Conservation (phyloP, 2,797 vertebrate species). For the Gymnoscopelus braueri region DNA sequence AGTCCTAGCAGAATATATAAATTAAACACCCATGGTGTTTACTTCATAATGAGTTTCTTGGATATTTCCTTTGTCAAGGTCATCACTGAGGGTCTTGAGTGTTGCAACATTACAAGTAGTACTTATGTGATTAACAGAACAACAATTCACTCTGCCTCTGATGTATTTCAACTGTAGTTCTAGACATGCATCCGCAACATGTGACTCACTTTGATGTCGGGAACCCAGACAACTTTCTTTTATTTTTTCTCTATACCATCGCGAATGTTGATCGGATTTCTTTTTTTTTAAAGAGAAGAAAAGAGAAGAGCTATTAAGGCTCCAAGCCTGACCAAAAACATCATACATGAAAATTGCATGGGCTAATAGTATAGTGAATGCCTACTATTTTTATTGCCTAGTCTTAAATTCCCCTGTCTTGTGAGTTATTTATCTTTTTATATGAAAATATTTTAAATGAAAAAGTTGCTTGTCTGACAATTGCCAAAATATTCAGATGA, state of each 20-base stretch:
- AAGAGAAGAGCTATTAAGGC: slow-evolving; percentile 9
- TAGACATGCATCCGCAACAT: slow-evolving; percentile 4
- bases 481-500: slow-evolving; percentile 48
- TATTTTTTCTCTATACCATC: slow-evolving; percentile 12
- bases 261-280: slow-evolving; percentile 8
- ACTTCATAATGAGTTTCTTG: slow-evolving; percentile 26
- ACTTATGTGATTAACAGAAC: slow-evolving; percentile 28
- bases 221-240: background rate
- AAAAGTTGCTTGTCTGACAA: slow-evolving; percentile 34
- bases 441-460: slow-evolving; percentile 51
- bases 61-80: slow-evolving; percentile 18
- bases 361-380: slow-evolving; percentile 61
- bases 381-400: slow-evolving; percentile 37
- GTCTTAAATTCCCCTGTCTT: slow-evolving; percentile 51
- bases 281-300: slow-evolving; percentile 2
- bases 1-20: slow-evolving; percentile 24
- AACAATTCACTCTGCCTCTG: slow-evolving; percentile 58
- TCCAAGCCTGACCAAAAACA: slow-evolving; percentile 18
- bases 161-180: slow-evolving; percentile 34
- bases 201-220: slow-evolving; percentile 15
- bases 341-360: slow-evolving; percentile 56
- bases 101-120: slow-evolving; percentile 15
- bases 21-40: slow-evolving; percentile 21
- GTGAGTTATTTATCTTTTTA: slow-evolving; percentile 52
- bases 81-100: slow-evolving; percentile 15